Base-by-base conservation (phyloP, 64 coral and sea anemone genomes). In the Montipora foliosa region DNA sequence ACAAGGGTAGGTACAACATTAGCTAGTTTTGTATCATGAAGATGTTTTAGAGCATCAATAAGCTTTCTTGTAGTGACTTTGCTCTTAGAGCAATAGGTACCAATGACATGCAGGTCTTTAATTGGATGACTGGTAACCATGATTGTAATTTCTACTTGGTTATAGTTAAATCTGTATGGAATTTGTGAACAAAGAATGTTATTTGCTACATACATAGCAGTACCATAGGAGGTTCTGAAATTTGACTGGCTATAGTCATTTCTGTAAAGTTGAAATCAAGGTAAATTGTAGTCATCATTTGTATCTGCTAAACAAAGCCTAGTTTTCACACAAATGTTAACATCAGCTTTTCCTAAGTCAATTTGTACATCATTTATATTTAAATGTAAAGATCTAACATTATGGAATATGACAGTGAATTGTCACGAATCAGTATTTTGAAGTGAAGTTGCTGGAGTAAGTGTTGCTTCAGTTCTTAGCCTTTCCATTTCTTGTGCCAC, bases 111-210 rank as follows among this genome's bases (percentile, higher is more conserved):
- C 47, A 93, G 67, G 46, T 87, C 70, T 67, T 58, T 20, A 59
- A 87, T 47, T 93, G 75, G 74, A 15, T 80, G 44, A 69, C 80
- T 79, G 8, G 79, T 53, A 49, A 87, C 60, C 14, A 82, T 51
- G 49, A 93, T 44, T 71, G 92, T 93, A 20, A 93, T 81, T 88
- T 93, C 92, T 79, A 88, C 75, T 79, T 73, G 37, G 80, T 93
- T 93, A 12, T 61, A 67, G 50, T 93, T 93, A 55, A 8, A 93
- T 67, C 83, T 87, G 22, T 11, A 48, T 45, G 84, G 83, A 67
- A 21, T 70, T 16, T 2, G 64, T 1, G 4, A 11, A 84, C 10
- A 84, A 8, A 20, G 11, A 24, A 88, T 6, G 2, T 48, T 57
- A 49, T 75, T 10, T 76, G 74, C 51, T 8, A 88, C n/a, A 76